phyloP scores from a whole-genome alignment of 2,113 vertebrate species.

The Pristiophorus japonicus region DNA sequence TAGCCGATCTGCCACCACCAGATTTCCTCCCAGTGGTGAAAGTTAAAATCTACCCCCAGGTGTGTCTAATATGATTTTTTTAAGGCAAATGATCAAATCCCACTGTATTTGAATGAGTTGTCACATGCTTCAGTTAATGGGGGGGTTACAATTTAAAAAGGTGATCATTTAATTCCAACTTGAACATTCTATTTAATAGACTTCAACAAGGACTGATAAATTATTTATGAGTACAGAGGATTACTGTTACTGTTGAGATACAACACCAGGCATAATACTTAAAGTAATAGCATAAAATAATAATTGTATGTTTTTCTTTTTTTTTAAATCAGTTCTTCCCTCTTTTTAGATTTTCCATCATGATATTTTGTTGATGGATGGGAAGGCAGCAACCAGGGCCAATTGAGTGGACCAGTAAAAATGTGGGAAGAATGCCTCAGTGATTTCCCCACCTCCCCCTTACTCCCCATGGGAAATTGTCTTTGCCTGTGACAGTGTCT shows the following conservation, averaged over 20 bases:
- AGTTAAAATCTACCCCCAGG: too few relatives aligned
- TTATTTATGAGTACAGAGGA: not conserved
- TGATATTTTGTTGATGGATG: not conserved
- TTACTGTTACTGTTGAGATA: not conserved
- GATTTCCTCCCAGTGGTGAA: too few relatives aligned
- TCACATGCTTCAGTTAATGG: not conserved
- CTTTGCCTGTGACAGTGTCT: not conserved
- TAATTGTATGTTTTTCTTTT: not conserved
- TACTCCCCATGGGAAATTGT: not conserved
- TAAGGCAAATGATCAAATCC: not conserved
- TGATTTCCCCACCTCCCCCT: not conserved
- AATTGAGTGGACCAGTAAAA: not conserved
- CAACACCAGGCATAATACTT: not conserved
- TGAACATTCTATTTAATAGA: not conserved
- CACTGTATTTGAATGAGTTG: not conserved
- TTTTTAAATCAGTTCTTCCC: not conserved
- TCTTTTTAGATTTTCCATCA: not conserved
- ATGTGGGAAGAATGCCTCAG: not conserved
- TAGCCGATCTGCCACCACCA: too few relatives aligned
- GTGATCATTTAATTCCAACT: not conserved
- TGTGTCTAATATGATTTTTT: not conserved
- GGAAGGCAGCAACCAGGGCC: not conserved
- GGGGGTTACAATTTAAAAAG: not conserved
- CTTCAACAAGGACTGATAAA: not conserved
- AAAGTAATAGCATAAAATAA: not conserved